These are phyloP conservation scores for Pseudochaenichthys georgianus DNA, from an alignment of 2,797 vertebrate species.

Conservation along the genomic window DNA sequence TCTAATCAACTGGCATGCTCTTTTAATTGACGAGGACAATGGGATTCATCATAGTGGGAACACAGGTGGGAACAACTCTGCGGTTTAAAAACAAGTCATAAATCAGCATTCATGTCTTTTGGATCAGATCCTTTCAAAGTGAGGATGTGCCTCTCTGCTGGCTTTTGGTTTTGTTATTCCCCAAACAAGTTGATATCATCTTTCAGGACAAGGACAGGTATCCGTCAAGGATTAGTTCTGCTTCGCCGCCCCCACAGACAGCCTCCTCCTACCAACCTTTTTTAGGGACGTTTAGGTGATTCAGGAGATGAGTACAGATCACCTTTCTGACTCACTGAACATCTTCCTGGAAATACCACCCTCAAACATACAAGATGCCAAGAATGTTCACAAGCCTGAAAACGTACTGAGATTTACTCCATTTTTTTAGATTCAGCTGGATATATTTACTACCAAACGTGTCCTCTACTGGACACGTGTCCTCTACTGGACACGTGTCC, in stretches of 20 bases:
- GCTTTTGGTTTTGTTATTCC: slow-evolving; percentile 5
- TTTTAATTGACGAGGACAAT: too few relatives aligned
- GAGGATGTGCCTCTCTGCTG: neutral
- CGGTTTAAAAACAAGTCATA: too few relatives aligned
- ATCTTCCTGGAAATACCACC: slow-evolving; percentile 73
- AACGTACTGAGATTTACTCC: slow-evolving; percentile 17
- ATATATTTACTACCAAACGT: slow-evolving; percentile 15
- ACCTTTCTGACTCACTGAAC: slow-evolving; percentile 61
- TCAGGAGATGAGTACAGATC: slow-evolving; percentile 72
- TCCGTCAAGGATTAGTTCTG: slow-evolving; percentile 30
- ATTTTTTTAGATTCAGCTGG: neutral
- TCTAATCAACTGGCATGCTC: too few relatives aligned
- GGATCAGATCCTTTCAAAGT: neutral
- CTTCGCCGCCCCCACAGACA: neutral
- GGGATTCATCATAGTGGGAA: too few relatives aligned
- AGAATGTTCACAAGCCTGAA: slow-evolving; percentile 45
- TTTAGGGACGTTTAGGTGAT: slow-evolving; percentile 49
- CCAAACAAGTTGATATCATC: slow-evolving; percentile 17
- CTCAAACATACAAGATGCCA: slow-evolving; percentile 45
- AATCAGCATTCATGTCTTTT: neutral
- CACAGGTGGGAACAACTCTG: too few relatives aligned
- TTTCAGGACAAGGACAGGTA: slow-evolving; percentile 17
- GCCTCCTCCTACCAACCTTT: neutral
- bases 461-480: too few relatives aligned
- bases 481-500: neutral